Evolutionary conservation across 2,797 vertebrate species (phyloP).

Genomic region (Sebastes taczanowskii): DNA sequence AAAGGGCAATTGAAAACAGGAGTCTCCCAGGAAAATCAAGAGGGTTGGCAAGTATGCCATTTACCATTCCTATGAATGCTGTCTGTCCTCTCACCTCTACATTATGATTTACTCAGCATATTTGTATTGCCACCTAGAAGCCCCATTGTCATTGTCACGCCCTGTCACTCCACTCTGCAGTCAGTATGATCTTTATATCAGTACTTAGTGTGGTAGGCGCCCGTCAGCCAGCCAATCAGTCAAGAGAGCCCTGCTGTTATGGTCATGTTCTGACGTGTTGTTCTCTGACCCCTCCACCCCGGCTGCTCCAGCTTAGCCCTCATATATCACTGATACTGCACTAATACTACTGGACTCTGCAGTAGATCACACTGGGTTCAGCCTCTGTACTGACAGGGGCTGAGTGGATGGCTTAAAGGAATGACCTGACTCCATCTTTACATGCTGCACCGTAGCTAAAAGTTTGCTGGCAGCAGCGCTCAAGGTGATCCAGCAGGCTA

Average conservation of each 20-base stretch:
- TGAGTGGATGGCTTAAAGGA: constrained; percentile 43
- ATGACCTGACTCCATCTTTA: constrained; percentile 19
- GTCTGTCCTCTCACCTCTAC: neutral
- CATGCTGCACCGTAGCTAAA: constrained; percentile 4
- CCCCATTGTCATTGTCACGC: constrained; percentile 2
- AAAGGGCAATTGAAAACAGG: no score
- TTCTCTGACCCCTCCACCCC: constrained; percentile 46
- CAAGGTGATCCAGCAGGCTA: neutral
- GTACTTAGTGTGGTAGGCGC: constrained; percentile 10
- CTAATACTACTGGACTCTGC: constrained; percentile 39
- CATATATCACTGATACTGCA: constrained; percentile 55
- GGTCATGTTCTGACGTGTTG: constrained; percentile 38
- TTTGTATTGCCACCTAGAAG: neutral
- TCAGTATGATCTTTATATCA: constrained; percentile 35
- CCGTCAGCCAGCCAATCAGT: constrained; percentile 52
- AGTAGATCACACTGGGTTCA: constrained; percentile 38
- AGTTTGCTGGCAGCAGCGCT: neutral
- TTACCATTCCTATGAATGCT: neutral
- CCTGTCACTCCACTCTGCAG: constrained; percentile 9
- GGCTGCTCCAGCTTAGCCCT: constrained; percentile 38
- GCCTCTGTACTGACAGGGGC: constrained; percentile 14
- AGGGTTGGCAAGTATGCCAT: neutral
- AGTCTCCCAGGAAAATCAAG: no score
- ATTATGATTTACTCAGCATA: constrained; percentile 12
- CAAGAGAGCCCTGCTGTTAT: constrained; percentile 31